Evolutionary conservation across 2,797 vertebrate genomes (phyloP).

Genomic region (Trachops cirrhosus): DNA sequence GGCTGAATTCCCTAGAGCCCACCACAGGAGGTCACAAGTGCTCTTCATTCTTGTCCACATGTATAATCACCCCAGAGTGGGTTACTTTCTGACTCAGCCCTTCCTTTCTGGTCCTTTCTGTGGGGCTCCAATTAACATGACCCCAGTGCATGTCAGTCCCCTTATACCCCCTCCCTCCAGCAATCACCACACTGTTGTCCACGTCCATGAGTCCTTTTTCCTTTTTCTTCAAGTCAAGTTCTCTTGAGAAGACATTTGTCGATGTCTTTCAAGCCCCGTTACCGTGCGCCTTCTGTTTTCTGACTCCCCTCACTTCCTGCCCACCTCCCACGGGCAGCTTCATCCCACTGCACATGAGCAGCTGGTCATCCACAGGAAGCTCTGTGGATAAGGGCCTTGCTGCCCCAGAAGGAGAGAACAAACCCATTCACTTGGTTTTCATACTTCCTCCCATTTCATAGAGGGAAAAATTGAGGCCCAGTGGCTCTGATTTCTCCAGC

Average conservation of each 20-base stretch:
- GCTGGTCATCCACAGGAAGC: not conserved
- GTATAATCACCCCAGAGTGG: not conserved
- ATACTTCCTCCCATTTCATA: not conserved
- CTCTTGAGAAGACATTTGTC: not conserved
- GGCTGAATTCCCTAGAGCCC: not conserved
- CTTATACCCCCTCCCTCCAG: too few relatives aligned
- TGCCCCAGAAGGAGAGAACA: not conserved
- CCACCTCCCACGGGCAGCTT: not conserved
- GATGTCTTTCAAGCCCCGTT: not conserved
- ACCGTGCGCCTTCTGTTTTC: not conserved
- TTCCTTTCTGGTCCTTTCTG: not conserved
- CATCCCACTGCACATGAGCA: accelerated
- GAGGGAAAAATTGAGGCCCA: not conserved
- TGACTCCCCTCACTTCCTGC: not conserved
- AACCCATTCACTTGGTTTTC: not conserved
- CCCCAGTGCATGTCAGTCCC: not conserved
- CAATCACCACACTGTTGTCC: too few relatives aligned
- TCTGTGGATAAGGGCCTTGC: not conserved
- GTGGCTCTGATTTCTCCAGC: not conserved
- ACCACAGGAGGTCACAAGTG: not conserved
- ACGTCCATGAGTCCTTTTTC: too few relatives aligned
- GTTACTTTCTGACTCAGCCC: not conserved
- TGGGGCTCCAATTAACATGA: not conserved
- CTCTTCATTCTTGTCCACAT: not conserved
- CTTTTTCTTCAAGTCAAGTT: not conserved